These are phyloP conservation scores for Tachyglossus aculeatus DNA, from an alignment of 2,797 vertebrate genomes.

Conservation along the genomic window DNA sequence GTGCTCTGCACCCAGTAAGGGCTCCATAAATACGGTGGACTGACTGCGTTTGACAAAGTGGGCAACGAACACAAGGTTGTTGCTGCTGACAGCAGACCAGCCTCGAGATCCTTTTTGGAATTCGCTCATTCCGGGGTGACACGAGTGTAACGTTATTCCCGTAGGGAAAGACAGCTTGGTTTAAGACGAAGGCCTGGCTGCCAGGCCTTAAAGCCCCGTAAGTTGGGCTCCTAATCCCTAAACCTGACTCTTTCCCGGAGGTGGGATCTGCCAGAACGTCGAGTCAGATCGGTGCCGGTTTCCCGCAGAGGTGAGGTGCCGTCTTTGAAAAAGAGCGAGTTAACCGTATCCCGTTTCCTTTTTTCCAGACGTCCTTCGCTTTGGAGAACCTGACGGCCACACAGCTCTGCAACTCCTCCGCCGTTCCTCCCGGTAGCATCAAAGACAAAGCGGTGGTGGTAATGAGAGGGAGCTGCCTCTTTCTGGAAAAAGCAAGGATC, in stretches of 20 bases:
- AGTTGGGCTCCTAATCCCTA: conserved; percentile 1
- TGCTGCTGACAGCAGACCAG: no score
- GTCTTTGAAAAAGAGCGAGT: not conserved
- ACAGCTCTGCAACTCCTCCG: conserved; percentile 79
- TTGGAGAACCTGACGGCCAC: conserved; percentile 82
- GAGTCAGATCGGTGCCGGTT: not conserved
- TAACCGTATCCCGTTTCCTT: conserved; percentile 12
- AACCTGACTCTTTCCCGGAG: conserved; percentile 9
- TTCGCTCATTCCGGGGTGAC: no score
- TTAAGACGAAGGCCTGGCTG: no score
- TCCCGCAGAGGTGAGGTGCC: not conserved
- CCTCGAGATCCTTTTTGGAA: no score
- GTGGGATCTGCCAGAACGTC: conserved; percentile 4
- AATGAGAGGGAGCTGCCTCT: conserved; percentile 80
- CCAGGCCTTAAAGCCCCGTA: not conserved
- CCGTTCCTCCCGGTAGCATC: conserved; percentile 64
- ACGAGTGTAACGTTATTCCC: no score
- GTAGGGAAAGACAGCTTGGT: no score
- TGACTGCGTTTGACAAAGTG: no score
- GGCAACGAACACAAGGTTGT: no score
- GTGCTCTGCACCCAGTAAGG: no score
- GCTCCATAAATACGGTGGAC: no score
- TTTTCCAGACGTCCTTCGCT: conserved; percentile 70
- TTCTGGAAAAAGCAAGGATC: conserved; percentile 83
- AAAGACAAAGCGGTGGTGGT: conserved; percentile 84